Base-by-base conservation (phyloP, 2,888 invertebrate species). In the Drosophila pseudotalamancana region DNA sequence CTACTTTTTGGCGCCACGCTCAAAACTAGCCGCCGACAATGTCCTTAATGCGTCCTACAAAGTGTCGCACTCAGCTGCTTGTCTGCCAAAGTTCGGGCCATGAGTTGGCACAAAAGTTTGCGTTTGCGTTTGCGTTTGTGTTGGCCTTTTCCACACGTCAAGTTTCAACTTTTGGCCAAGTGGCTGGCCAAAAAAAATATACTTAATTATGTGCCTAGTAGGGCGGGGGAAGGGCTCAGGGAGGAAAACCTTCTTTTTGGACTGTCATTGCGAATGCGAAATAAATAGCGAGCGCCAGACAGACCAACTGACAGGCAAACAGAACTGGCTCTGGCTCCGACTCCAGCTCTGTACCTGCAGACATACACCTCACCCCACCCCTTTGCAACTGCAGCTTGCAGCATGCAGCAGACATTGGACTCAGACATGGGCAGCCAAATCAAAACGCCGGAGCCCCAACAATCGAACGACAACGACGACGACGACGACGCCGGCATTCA, bases 1-100 rank as follows among this genome's bases (percentile, higher is more conserved):
- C 77, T 76, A 73, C 62, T 76, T 73, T 73, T 71, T 55, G 72
- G 69, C 72, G 76, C 72, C 60, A 51, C 39, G 21, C 50, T 21
- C 34, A n/a, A 49, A 57, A 71, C 72, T 55, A 62, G 37, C 62
- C 29, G 29, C 39, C 43, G 27, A 60, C 60, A 62, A 37, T 64
- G 64, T 65, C 46, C 65, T 65, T 65, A 55, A 65, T 48, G 46
- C 34, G 57, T 39, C 43, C 49, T 48, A 61, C 46, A 70, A 64
- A 75, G 40, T 69, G 72, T 75, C 65, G 59, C 72, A 53, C 27
- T 40, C 49, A 54, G 48, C 48, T 35, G 51, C 42, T 69, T 59
- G 64, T 72, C 69, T 69, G 73, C 40, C 56, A 68, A n/a, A 73
- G 48, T 73, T 71, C 54, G 42, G 56, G 68, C 31, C 56, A 64